phyloP scores from a whole-genome alignment of 2,888 invertebrate genomes.

The Epistrophe eligans region DNA sequence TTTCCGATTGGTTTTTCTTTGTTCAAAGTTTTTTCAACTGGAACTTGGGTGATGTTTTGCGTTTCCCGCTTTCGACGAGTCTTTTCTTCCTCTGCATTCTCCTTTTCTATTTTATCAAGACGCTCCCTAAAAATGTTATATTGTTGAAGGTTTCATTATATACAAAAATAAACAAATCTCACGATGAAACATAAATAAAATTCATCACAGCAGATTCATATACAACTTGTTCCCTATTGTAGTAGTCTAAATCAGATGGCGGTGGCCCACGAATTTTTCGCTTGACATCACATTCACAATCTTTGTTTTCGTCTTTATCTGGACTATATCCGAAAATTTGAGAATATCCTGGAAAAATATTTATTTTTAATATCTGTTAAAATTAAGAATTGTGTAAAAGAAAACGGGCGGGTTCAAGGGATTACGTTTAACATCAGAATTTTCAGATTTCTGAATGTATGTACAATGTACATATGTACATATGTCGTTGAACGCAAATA shows the following conservation, averaged over 20 bases:
- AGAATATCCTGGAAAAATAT: conserved; percentile 22
- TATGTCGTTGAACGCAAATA: too few relatives aligned
- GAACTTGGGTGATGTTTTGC: neutral
- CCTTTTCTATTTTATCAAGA: neutral
- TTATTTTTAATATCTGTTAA: neutral
- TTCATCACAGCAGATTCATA: conserved; percentile 79
- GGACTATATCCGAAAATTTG: neutral
- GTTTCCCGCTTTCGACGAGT: conserved; percentile 47
- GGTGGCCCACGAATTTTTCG: conserved; percentile 77
- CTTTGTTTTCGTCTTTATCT: neutral
- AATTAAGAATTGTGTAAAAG: too few relatives aligned
- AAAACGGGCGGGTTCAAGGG: too few relatives aligned
- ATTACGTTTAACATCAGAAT: too few relatives aligned
- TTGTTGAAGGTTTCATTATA: neutral
- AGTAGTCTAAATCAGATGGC: conserved; percentile 80
- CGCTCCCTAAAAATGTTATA: neutral
- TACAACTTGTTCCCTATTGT: conserved; percentile 78
- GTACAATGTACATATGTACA: too few relatives aligned
- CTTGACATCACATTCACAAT: conserved; percentile 39
- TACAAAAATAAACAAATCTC: conserved; percentile 43
- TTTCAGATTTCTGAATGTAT: too few relatives aligned
- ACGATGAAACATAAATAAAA: conserved; percentile 80
- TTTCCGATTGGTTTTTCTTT: neutral
- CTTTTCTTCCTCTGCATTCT: conserved; percentile 31
- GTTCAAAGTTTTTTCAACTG: neutral